These are phyloP conservation scores for Phrynocephalus versicolor DNA, from an alignment of 2,113 vertebrate species.

Conservation along the genomic window DNA sequence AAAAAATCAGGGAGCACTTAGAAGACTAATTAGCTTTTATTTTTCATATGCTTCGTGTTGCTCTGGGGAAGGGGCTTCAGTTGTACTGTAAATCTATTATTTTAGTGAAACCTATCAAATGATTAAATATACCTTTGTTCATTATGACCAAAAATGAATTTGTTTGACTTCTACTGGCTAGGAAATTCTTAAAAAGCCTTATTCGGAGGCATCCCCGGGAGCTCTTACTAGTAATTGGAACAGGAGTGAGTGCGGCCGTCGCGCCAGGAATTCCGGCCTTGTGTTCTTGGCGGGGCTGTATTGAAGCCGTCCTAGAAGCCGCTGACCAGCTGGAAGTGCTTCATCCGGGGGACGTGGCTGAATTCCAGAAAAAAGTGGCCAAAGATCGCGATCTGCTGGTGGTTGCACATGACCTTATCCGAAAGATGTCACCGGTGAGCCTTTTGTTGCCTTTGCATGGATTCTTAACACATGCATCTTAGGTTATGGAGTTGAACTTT, in stretches of 20 bases:
- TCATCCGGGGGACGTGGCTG: slow-evolving; percentile 66
- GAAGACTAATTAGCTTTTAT: too few relatives aligned
- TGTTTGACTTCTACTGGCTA: slow-evolving; percentile 36
- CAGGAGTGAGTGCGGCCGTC: slow-evolving; percentile 71
- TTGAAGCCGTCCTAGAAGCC: slow-evolving; percentile 70
- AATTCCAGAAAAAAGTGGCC: slow-evolving; percentile 69
- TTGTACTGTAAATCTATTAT: background rate
- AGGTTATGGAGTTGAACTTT: background rate
- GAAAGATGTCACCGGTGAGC: slow-evolving; percentile 81
- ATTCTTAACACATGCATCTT: background rate
- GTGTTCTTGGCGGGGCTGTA: slow-evolving; percentile 76
- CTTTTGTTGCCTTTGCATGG: background rate
- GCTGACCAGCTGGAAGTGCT: slow-evolving; percentile 76
- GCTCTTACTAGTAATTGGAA: slow-evolving; percentile 75
- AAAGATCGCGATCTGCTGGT: slow-evolving; percentile 76
- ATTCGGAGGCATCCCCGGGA: slow-evolving; percentile 71
- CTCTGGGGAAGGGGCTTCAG: too few relatives aligned
- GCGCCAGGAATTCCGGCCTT: slow-evolving; percentile 70
- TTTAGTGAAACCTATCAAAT: background rate
- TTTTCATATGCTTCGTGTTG: too few relatives aligned
- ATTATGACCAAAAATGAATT: background rate
- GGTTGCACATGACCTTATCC: slow-evolving; percentile 76
- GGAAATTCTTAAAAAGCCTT: slow-evolving; percentile 77
- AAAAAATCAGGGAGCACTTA: too few relatives aligned
- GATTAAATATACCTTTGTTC: background rate